Evolutionary conservation across 2,888 invertebrate genomes (phyloP).

Genomic region (Dasysyrphus tricinctus): DNA sequence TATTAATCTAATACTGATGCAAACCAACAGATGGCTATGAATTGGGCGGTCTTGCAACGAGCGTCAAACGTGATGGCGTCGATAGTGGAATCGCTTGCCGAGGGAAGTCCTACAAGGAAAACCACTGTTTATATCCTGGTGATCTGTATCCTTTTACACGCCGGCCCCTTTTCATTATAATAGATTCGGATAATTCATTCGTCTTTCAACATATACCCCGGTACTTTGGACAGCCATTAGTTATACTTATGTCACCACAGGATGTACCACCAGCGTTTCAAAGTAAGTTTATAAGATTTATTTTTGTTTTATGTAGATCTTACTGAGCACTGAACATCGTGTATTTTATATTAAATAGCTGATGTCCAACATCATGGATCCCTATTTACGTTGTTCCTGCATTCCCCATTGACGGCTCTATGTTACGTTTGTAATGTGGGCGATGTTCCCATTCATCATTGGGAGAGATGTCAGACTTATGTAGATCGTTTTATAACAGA

Average conservation of each 20-base stretch:
- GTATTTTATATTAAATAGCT: conserved; percentile 81
- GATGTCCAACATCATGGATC: conserved; percentile 95
- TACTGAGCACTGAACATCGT: neutral
- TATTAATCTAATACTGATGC: neutral
- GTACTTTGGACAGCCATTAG: conserved; percentile 96
- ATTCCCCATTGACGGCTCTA: conserved; percentile 95
- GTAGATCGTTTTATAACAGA: conserved; percentile 95
- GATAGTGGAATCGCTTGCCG: conserved; percentile 83
- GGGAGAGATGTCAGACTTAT: conserved; percentile 95
- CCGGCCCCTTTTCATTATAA: conserved; percentile 95
- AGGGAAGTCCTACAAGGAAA: conserved; percentile 86
- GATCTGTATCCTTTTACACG: conserved; percentile 96
- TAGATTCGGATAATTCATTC: conserved; percentile 97
- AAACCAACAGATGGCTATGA: conserved; percentile 92
- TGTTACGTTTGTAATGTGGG: conserved; percentile 95
- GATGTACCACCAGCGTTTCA: conserved; percentile 93
- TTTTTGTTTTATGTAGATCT: neutral
- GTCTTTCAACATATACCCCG: conserved; percentile 95
- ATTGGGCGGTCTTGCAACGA: conserved; percentile 94
- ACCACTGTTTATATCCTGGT: conserved; percentile 94
- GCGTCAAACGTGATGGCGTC: conserved; percentile 90
- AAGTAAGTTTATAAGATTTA: conserved; percentile 84
- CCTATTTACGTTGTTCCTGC: conserved; percentile 97
- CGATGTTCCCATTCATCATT: conserved; percentile 92
- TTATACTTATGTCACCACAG: conserved; percentile 96